phyloP scores from a whole-genome alignment of 1,140 invertebrate genomes.

The Bombus sylvicola region DNA sequence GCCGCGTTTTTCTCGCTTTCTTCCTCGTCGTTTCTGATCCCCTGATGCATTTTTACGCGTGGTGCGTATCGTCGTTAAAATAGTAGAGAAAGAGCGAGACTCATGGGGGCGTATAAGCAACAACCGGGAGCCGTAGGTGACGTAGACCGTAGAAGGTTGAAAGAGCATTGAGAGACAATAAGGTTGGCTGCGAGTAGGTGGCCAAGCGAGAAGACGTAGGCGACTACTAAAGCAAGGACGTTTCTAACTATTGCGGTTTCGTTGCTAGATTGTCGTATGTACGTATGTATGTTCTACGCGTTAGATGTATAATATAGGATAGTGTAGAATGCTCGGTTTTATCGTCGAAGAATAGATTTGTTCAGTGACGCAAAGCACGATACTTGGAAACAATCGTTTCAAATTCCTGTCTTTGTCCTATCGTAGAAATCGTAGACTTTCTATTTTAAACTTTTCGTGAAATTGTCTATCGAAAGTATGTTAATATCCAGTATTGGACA shows the following conservation, averaged over 20 bases:
- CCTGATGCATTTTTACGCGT: background rate
- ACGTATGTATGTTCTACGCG: background rate
- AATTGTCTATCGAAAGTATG: too few species aligned
- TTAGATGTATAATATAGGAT: background rate
- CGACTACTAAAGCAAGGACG: slow-evolving; percentile 60
- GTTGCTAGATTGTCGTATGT: background rate
- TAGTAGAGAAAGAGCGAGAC: slow-evolving; percentile 1
- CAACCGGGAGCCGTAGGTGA: slow-evolving; percentile 11
- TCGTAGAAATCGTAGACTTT: too few species aligned
- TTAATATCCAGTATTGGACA: too few species aligned
- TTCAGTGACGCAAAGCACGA: too few species aligned
- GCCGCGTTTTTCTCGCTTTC: background rate
- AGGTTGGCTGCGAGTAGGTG: slow-evolving; percentile 56
- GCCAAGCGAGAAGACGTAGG: slow-evolving; percentile 37
- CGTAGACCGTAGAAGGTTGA: slow-evolving; percentile 61
- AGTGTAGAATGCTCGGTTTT: background rate
- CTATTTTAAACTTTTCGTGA: too few species aligned
- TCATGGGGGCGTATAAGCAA: slow-evolving; percentile 45
- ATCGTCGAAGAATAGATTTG: background rate
- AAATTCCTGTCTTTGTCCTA: too few species aligned
- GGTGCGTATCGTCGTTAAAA: background rate
- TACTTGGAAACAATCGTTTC: too few species aligned
- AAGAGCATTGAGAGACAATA: slow-evolving; percentile 61
- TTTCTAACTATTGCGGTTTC: slow-evolving; percentile 49
- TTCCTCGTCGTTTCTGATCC: background rate